Percentiles rank a stretch among this genome's conserved stretches.
Evolutionary conservation across 2,888 invertebrate genomes (phyloP).

Genomic region (Leptopilina myrica): DNA sequence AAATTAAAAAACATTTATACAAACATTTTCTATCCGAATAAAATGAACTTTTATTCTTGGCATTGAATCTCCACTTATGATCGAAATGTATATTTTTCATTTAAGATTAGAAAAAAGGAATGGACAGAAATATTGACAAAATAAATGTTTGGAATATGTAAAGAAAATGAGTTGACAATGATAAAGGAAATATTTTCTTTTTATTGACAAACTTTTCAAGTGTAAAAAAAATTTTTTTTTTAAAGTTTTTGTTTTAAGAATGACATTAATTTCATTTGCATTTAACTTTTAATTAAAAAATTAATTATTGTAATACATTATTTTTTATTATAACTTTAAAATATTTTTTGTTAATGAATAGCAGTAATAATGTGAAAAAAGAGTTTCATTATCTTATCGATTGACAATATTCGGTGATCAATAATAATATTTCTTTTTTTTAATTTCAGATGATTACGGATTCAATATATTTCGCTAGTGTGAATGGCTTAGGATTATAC

Average conservation of each 20-base stretch:
- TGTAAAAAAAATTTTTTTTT: too few species aligned
- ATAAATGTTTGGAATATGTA: background rate
- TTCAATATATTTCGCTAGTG: conserved; percentile 83
- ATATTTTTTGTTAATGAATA: conserved; percentile 1
- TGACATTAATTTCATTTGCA: background rate
- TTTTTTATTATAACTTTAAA: background rate
- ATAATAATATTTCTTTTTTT: conserved; percentile 41
- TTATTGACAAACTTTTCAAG: too few species aligned
- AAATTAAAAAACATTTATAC: background rate
- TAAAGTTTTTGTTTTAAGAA: background rate
- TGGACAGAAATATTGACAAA: background rate
- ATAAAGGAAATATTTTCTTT: too few species aligned
- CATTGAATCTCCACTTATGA: background rate
- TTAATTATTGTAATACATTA: background rate
- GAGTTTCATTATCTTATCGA: conserved; percentile 23
- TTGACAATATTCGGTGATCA: background rate
- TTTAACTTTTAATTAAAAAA: too few species aligned
- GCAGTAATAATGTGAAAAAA: conserved; percentile 18
- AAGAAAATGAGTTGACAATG: too few species aligned
- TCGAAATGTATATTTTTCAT: background rate
- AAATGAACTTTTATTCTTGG: background rate
- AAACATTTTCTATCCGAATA: background rate
- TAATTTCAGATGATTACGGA: conserved; percentile 83
- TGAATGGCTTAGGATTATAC: conserved; percentile 91
- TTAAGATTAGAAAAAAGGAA: background rate